Evolutionary conservation across 2,797 vertebrate species (phyloP).

Genomic region (Cyprinodon diabolis): DNA sequence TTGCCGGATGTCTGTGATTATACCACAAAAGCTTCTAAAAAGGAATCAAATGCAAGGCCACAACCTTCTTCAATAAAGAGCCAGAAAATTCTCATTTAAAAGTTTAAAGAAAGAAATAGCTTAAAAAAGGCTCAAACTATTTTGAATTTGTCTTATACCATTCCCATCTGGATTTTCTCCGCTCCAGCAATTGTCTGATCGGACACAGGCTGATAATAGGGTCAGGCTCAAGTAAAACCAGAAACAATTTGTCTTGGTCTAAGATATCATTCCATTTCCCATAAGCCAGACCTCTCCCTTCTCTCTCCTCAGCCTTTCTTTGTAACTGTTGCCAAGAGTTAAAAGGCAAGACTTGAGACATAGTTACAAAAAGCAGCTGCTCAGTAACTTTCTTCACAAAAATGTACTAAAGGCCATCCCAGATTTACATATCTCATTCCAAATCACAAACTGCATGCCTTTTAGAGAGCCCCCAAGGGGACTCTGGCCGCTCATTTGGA

Average conservation of each 20-base stretch:
- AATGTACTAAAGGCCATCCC: slow-evolving; percentile 71
- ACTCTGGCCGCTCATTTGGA: slow-evolving; percentile 56
- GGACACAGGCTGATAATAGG: slow-evolving; percentile 78
- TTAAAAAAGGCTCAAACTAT: slow-evolving; percentile 48
- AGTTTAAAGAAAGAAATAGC: slow-evolving; percentile 32
- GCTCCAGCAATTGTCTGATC: slow-evolving; percentile 74
- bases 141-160: slow-evolving; percentile 41
- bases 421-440: slow-evolving; percentile 82
- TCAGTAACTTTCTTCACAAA: slow-evolving; percentile 69
- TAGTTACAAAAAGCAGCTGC: slow-evolving; percentile 83
- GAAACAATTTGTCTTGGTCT: slow-evolving; percentile 81
- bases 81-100: slow-evolving; percentile 7
- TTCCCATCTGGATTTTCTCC: slow-evolving; percentile 73
- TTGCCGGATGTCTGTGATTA: not conserved
- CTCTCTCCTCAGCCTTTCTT: slow-evolving; percentile 75
- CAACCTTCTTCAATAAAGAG: not conserved
- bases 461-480: slow-evolving; percentile 67
- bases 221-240: slow-evolving; percentile 78
- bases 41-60: not conserved
- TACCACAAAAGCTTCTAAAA: not conserved
- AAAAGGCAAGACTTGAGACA: slow-evolving; percentile 81
- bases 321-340: slow-evolving; percentile 81
- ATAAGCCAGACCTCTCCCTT: slow-evolving; percentile 80
- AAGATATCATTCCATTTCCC: slow-evolving; percentile 79
- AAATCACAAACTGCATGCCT: slow-evolving; percentile 76